Evolutionary conservation across 2,888 invertebrate genomes (phyloP), one percentile per base, ranked within the genome.

Genomic region (Steinernema hermaphroditum): DNA sequence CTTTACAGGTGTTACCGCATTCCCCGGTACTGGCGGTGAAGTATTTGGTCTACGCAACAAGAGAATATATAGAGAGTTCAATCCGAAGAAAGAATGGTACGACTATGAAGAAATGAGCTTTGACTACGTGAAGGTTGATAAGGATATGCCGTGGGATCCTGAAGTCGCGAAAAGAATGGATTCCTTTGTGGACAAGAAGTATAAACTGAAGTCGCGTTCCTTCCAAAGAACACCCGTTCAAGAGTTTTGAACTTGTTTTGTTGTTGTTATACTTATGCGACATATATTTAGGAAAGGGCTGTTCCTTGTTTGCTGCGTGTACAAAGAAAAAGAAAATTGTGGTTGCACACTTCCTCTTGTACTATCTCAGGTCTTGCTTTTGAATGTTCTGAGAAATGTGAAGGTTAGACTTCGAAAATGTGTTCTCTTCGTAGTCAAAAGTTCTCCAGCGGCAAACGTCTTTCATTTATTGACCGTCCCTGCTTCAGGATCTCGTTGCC

Each of bases 21-120:
- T 79, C 72, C 85, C 85, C 1, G 85, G 85, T 41, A 74, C 75
- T 22, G 82, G 83, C 2, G 85, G 85, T 43, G 70, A 81, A 27
- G 82, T 86, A 22, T 46, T 82, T 8, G 78, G 81, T 2, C 71
- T 85, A 41, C 77, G 85, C 12, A 84, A 84, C 71, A 81, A 85
- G 70, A 77, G 85, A 19, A 69, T 85, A 0, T 76, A 80, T 16
- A 76, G 85, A 46, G 81, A 85, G 68, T 85, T 80, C 76, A 75
- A 81, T 43, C 85, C 85, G n/a, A 85, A 85, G 71, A 77, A 82
- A 62, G 82, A 86, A 43, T 85, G 85, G 85, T 85, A 78, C 73
- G 85, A 85, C 71, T 85, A 81, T 70, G 85, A 86, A 27, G 85
- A 86, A 69, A 81, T 80, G 70, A 74, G 50, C 50, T 82, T 82